Evolutionary conservation across 2,113 vertebrate species (phyloP), one percentile per base, ranked within the genome.

Genomic region (Chamaetylas fuelleborni): DNA sequence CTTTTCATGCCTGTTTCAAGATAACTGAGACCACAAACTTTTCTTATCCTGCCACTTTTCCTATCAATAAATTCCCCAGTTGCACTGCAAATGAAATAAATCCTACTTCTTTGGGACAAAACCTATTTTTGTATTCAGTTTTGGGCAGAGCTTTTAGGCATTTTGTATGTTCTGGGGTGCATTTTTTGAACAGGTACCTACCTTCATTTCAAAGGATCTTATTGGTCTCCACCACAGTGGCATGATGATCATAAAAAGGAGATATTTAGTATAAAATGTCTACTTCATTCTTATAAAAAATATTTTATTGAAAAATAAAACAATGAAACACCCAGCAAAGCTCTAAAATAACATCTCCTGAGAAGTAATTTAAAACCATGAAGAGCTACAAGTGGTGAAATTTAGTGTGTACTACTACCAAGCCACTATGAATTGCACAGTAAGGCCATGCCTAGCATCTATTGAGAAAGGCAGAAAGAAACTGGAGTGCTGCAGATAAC

Each of bases 181-280:
- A 38, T 66, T 69, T 22, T 69, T 62, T 42, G 8, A 8, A 43
- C 40, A 69, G 33, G 28, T 33, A 57, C 4, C 17, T n/a, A 22
- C 45, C 67, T 74, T 34, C 16, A 47, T 78, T 78, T 92, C 69
- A 67, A 34, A 81, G 11, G n/a, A 70, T 19, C 29, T 65, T 19
- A 22, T 0, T 2, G 0, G 43, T 80, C 40, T 43, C 48, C 31
- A 45, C 34, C n/a, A 84, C 31, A 76, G n/a, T 8, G 5, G 6
- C 31, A 36, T 8, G 8, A 34, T 48, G 18, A 86, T 66, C 33
- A 47, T 22, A 76, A 82, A 62, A 53, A 4, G 8, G 16, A 88
- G 14, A 34, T 8, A 24, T n/a, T 66, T 12, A 82, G 36, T 22
- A 76, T 12, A 47, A 71, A 82, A 76, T 8, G 9, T 25, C 25